Percentiles rank a stretch among this genome's conserved stretches.
These are phyloP conservation scores for Porites divaricata DNA, from an alignment of 92 coral and sea anemone genomes.

Conservation along the genomic window DNA sequence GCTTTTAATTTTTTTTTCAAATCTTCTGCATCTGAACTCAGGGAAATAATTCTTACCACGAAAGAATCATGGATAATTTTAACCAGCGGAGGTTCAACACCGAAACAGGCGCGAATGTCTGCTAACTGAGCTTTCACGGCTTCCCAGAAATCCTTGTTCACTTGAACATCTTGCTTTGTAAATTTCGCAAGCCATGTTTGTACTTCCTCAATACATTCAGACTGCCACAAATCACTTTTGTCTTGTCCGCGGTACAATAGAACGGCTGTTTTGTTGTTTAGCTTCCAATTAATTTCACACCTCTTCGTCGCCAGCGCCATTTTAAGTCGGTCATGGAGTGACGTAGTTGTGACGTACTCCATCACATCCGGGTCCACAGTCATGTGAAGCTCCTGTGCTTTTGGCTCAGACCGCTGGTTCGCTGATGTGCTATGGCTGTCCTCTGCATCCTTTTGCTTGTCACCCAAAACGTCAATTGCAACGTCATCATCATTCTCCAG, in stretches of 20 bases:
- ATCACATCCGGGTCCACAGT: conserved; percentile 71
- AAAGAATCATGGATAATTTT: conserved; percentile 2
- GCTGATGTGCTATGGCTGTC: not conserved
- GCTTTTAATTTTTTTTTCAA: conserved; percentile 41
- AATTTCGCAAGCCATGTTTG: conserved; percentile 26
- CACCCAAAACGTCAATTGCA: not conserved
- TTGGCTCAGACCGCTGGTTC: not conserved
- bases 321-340: conserved; percentile 24
- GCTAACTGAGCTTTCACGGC: conserved; percentile 31
- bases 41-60: conserved; percentile 43
- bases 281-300: conserved; percentile 39
- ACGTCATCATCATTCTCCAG: not conserved
- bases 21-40: conserved; percentile 6
- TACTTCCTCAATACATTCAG: conserved; percentile 26
- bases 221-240: conserved; percentile 43
- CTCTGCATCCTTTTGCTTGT: no score
- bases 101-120: conserved; percentile 42
- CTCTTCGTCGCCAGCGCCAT: conserved; percentile 32
- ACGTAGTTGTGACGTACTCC: conserved; percentile 52
- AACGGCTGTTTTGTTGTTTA: conserved; percentile 5
- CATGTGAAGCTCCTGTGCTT: conserved; percentile 21
- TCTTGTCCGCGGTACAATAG: conserved; percentile 34
- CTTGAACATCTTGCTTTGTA: conserved; percentile 30
- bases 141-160: conserved; percentile 42
- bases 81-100: conserved; percentile 38